A percentile compares a stretch with the other conserved stretches of the same genome.
phyloP scores from a whole-genome alignment of 2,113 vertebrate species.

The Ariopsis seemanni region DNA sequence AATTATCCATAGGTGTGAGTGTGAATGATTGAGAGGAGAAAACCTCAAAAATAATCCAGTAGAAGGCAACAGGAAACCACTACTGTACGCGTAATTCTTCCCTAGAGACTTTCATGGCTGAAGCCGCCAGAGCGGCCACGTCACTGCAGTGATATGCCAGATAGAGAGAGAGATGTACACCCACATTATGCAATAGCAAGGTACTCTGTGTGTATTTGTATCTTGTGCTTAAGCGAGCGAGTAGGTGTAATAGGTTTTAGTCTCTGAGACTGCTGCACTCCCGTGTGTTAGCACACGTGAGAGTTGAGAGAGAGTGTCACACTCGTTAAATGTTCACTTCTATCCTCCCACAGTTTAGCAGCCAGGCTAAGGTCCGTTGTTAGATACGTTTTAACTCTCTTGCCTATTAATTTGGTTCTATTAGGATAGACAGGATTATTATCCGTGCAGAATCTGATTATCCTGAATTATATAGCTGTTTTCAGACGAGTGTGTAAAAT shows the following conservation, averaged over 20 bases:
- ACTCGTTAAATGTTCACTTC: slow-evolving; percentile 13
- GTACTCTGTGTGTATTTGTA: background rate
- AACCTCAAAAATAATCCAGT: too few relatives aligned
- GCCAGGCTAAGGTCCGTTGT: background rate
- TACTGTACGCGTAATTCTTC: too few relatives aligned
- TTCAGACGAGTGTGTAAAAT: slow-evolving; percentile 47
- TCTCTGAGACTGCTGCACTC: slow-evolving; percentile 9
- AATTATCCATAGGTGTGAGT: too few relatives aligned
- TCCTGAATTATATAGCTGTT: slow-evolving; percentile 32
- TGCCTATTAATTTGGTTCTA: slow-evolving; percentile 26
- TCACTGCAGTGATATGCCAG: too few relatives aligned
- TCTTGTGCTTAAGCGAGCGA: background rate
- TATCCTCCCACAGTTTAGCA: slow-evolving; percentile 16
- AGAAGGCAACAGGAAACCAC: too few relatives aligned
- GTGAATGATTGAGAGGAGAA: too few relatives aligned
- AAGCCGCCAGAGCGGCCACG: too few relatives aligned
- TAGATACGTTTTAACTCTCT: background rate
- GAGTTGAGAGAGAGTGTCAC: background rate
- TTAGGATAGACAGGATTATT: slow-evolving; percentile 20
- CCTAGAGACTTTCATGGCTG: too few relatives aligned
- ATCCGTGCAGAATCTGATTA: slow-evolving; percentile 13
- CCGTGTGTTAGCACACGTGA: slow-evolving; percentile 8
- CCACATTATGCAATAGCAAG: background rate
- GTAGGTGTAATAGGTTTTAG: slow-evolving; percentile 9
- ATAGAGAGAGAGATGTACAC: background rate